phyloP scores from a whole-genome alignment of 1,140 invertebrate species.

The Lepidurus packardi region DNA sequence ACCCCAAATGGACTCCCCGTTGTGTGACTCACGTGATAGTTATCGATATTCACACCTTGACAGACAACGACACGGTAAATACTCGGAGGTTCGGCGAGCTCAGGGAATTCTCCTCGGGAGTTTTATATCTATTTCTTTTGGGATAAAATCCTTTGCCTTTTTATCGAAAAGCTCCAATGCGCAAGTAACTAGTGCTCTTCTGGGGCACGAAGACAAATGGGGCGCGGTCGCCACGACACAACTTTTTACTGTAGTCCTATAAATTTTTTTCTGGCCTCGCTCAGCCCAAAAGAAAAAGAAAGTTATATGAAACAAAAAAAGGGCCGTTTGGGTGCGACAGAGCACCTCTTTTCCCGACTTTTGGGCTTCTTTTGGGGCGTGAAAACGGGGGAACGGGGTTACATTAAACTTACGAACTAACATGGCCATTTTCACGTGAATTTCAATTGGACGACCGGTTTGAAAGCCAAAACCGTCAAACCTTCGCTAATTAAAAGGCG shows the following conservation, averaged over 20 bases:
- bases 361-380: no score
- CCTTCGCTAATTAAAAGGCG: no score
- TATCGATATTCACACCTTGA: conserved; percentile 22
- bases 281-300: no score
- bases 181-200: neutral
- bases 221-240: conserved; percentile 7
- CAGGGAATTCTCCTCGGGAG: neutral
- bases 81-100: neutral
- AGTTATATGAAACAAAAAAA: no score
- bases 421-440: no score
- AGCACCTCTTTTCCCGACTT: no score
- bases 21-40: conserved; percentile 16
- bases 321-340: no score
- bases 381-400: no score
- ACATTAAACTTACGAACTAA: no score
- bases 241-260: neutral
- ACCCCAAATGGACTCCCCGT: conserved; percentile 17
- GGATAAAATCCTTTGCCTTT: neutral
- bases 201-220: neutral
- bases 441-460: no score
- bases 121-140: neutral
- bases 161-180: neutral
- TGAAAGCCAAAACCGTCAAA: no score
- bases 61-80: neutral
- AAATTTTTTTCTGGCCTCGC: no score